phyloP scores from a whole-genome alignment of 1,140 invertebrate genomes.

The Manduca sexta region DNA sequence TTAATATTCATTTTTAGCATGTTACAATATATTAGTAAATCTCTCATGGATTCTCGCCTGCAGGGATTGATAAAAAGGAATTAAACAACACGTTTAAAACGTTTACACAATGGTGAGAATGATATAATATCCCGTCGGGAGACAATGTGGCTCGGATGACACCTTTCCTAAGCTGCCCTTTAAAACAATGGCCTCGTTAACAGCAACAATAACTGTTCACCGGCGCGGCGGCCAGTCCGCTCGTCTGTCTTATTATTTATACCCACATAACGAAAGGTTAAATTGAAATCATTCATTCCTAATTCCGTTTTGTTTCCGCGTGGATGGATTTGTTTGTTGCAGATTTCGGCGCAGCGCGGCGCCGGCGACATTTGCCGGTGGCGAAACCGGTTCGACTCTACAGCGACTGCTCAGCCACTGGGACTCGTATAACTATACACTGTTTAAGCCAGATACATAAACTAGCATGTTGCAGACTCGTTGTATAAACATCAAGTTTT shows the following conservation, averaged over 20 bases:
- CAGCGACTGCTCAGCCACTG: slow-evolving; percentile 2
- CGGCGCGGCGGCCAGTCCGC: slow-evolving; percentile 23
- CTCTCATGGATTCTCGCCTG: no score
- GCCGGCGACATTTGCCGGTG: slow-evolving; percentile 20
- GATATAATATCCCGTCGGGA: slow-evolving; percentile 36
- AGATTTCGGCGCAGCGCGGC: slow-evolving; percentile 11
- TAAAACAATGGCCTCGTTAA: slow-evolving; percentile 58
- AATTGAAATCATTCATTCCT: slow-evolving; percentile 29
- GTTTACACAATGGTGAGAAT: slow-evolving; percentile 18
- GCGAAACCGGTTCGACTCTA: slow-evolving; percentile 20
- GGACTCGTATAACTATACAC: slow-evolving; percentile 10
- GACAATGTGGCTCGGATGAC: slow-evolving; percentile 51
- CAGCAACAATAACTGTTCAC: slow-evolving; percentile 48
- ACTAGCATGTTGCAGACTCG: slow-evolving; percentile 47
- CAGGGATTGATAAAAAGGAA: no score
- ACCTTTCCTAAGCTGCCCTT: slow-evolving; percentile 32
- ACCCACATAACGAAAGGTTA: slow-evolving; percentile 35
- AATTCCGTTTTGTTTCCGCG: slow-evolving; percentile 1
- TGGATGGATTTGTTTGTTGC: neutral
- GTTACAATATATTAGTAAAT: no score
- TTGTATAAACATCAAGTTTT: slow-evolving; percentile 68
- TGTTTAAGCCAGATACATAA: slow-evolving; percentile 38
- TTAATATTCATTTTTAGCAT: no score
- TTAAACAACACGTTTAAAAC: no score
- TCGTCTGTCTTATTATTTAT: slow-evolving; percentile 26